Evolutionary conservation across 2,113 vertebrate species (phyloP).

Genomic region (Phyllostomus discolor): DNA sequence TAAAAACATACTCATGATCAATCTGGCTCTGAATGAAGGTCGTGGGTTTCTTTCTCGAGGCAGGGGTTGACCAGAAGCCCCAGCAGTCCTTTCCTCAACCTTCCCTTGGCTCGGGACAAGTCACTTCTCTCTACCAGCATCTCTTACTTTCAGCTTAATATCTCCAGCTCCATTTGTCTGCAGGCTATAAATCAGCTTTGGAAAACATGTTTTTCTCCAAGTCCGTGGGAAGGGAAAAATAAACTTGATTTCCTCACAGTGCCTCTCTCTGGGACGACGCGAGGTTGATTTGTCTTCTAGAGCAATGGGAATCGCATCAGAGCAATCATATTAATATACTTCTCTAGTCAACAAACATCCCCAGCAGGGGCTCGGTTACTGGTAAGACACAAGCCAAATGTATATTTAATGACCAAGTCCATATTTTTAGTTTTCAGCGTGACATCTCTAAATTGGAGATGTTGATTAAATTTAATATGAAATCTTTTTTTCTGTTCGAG

Average conservation of each 20-base stretch:
- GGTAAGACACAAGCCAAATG: slow-evolving; percentile 5
- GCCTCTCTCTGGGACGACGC: neutral
- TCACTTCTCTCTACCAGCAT: neutral
- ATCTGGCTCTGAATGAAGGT: neutral
- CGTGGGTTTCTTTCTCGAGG: neutral
- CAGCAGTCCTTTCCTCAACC: neutral
- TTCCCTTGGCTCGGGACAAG: neutral
- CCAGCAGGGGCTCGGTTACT: neutral
- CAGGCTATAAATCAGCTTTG: neutral
- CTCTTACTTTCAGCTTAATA: neutral
- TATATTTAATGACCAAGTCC: slow-evolving; percentile 38
- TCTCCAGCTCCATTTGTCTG: neutral
- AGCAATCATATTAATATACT: neutral
- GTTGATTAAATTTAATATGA: slow-evolving; percentile 27
- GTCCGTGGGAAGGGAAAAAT: neutral
- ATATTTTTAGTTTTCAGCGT: slow-evolving; percentile 21
- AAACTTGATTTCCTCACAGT: neutral
- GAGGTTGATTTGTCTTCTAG: neutral
- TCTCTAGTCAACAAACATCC: neutral
- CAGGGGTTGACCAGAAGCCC: neutral
- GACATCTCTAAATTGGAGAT: slow-evolving; percentile 28
- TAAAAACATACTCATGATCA: neutral
- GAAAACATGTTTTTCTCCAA: neutral
- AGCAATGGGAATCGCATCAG: neutral
- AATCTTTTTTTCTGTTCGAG: slow-evolving; percentile 23